Conservation (phyloP, 2,888 invertebrate species). For the Lasioglossum oenotherae region DNA sequence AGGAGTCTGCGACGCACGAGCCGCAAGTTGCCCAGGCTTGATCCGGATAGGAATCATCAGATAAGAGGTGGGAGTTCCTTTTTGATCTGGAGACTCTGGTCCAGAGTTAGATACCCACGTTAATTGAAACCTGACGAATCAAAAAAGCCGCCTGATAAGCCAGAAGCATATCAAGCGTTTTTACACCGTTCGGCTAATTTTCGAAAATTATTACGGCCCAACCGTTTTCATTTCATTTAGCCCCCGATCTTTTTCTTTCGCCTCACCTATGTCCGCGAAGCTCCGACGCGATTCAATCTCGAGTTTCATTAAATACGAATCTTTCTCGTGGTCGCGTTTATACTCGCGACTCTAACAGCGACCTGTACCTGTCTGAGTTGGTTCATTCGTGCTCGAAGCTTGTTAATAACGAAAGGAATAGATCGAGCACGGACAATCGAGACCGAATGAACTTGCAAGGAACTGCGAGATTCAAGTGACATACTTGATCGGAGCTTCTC, state of each 20-base stretch:
- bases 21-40: no score
- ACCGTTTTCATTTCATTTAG: background rate
- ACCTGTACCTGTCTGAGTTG: constrained; percentile 54
- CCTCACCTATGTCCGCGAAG: constrained; percentile 43
- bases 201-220: background rate
- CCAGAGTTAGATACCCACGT: background rate
- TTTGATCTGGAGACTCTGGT: no score
- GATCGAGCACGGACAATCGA: background rate
- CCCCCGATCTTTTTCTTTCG: background rate
- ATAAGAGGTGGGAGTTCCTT: no score
- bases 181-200: background rate
- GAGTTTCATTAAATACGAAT: constrained; percentile 49
- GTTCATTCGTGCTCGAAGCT: constrained; percentile 36
- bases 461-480: constrained; percentile 35
- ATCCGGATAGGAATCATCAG: no score
- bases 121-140: background rate
- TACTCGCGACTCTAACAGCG: constrained; percentile 30
- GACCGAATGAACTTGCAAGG: background rate
- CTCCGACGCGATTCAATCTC: constrained; percentile 58
- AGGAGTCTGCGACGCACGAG: no score
- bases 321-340: constrained; percentile 42
- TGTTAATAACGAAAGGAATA: constrained; percentile 8
- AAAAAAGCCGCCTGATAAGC: background rate
- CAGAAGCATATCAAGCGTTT: background rate
- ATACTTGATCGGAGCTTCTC: constrained; percentile 51